phyloP scores from a whole-genome alignment of 2,888 invertebrate genomes.

The Biston betularia region DNA sequence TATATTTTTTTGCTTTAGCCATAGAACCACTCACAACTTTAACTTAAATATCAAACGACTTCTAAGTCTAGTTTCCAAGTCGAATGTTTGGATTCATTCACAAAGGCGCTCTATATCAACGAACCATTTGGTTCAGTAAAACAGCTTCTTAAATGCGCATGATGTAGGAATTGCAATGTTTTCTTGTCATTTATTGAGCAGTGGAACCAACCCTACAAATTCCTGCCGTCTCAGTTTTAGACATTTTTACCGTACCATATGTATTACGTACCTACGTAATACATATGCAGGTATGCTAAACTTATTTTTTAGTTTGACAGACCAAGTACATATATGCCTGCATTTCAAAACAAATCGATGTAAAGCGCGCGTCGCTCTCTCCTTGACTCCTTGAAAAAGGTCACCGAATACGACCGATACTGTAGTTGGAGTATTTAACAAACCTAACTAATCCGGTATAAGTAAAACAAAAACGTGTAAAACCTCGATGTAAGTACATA shows the following conservation, averaged over 20 bases:
- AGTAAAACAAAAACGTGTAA: neutral
- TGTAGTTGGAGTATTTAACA: neutral
- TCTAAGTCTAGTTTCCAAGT: neutral
- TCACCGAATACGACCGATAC: no score
- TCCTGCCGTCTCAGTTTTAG: neutral
- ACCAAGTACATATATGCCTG: no score
- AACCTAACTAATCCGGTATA: neutral
- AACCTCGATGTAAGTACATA: no score
- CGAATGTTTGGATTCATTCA: slow-evolving; percentile 15
- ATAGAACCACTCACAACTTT: neutral
- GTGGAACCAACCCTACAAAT: no score
- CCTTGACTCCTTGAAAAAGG: neutral
- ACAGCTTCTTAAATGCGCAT: neutral
- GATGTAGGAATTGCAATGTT: slow-evolving; percentile 7
- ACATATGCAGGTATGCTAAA: no score
- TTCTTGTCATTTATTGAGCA: neutral
- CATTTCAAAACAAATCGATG: no score
- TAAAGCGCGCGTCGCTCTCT: neutral
- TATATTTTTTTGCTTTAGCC: no score
- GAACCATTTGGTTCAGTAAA: neutral
- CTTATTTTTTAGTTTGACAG: no score
- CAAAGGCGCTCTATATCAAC: slow-evolving; percentile 6
- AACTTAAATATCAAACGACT: slow-evolving; percentile 16
- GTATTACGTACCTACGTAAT: no score
- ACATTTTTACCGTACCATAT: no score